These are phyloP conservation scores for Drosophila mojavensis DNA, from an alignment of 1,140 invertebrate genomes.

Conservation along the genomic window DNA sequence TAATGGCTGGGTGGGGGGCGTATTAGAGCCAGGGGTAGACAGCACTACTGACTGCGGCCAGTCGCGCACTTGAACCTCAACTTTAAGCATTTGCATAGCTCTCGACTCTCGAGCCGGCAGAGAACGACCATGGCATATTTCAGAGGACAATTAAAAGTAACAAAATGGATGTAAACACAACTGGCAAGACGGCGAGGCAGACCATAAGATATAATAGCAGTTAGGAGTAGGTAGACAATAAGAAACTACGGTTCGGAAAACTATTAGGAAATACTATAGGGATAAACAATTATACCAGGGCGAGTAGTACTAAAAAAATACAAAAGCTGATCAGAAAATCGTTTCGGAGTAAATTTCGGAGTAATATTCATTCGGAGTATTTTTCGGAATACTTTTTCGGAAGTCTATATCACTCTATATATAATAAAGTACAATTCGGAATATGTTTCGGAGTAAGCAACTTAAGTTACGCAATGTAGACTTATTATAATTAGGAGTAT, in stretches of 20 bases:
- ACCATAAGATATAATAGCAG: not conserved
- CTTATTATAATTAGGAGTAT: no score
- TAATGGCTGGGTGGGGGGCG: constrained; percentile 11
- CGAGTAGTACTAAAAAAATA: no score
- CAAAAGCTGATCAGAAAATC: no score
- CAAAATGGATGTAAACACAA: constrained; percentile 20
- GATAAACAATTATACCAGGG: no score
- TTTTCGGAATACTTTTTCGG: not conserved
- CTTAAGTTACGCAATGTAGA: no score
- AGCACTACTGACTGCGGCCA: constrained; percentile 31
- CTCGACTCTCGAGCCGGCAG: constrained; percentile 45
- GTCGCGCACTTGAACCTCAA: constrained; percentile 57
- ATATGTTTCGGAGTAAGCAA: not conserved
- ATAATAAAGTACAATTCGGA: no score
- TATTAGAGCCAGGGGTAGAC: not conserved
- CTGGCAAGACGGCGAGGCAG: not conserved
- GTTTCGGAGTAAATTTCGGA: not conserved
- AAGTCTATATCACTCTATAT: no score
- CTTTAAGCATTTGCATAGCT: constrained; percentile 73
- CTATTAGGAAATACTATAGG: not conserved
- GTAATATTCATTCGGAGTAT: not conserved
- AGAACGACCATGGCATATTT: constrained; percentile 52
- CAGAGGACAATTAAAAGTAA: constrained; percentile 68
- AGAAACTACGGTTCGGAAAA: not conserved
- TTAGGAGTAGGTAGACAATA: not conserved